Percentiles rank a stretch among this genome's conserved stretches.
These are phyloP conservation scores for Lordiphosa andalusiaca DNA, from an alignment of 2,888 invertebrate genomes.

Conservation along the genomic window DNA sequence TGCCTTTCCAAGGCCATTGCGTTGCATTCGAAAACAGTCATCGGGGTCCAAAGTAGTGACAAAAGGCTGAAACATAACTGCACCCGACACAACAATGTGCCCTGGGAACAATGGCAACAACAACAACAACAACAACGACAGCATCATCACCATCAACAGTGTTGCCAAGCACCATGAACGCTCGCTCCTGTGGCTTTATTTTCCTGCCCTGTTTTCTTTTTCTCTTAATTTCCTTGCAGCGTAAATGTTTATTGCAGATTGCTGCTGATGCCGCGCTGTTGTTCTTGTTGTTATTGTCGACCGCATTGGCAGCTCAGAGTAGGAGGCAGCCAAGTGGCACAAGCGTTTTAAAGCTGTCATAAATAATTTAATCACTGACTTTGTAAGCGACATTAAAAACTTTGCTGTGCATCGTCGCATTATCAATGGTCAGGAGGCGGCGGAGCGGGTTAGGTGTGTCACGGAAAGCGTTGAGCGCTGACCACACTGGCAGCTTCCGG, in stretches of 20 bases:
- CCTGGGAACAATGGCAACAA: constrained; percentile 14
- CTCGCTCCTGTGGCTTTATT: constrained; percentile 9
- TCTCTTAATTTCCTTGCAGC: constrained; percentile 39
- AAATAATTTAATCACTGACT: constrained; percentile 73
- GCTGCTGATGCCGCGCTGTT: constrained; percentile 2
- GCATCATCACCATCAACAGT: constrained; percentile 28
- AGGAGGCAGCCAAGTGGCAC: constrained; percentile 30
- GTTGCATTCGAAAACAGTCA: too few species aligned
- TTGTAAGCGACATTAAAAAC: constrained; percentile 61
- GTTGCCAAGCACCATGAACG: constrained; percentile 36
- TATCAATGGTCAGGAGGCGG: constrained; percentile 1
- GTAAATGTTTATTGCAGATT: constrained; percentile 33
- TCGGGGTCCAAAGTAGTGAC: too few species aligned
- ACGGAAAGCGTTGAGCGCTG: constrained; percentile 13
- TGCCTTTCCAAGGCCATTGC: too few species aligned
- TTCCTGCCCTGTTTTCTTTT: constrained; percentile 13
- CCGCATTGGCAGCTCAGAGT: too few species aligned
- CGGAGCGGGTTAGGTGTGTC: neutral
- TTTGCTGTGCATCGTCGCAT: constrained; percentile 1
- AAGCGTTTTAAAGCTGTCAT: constrained; percentile 66
- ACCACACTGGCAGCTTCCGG: constrained; percentile 18
- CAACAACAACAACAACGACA: constrained; percentile 31
- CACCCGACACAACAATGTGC: too few species aligned
- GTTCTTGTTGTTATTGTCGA: constrained; percentile 1
- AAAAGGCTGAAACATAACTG: too few species aligned